Conservation (phyloP, 53 echinoderm and acorn worm genomes). For the Holothuria leucospilota region DNA sequence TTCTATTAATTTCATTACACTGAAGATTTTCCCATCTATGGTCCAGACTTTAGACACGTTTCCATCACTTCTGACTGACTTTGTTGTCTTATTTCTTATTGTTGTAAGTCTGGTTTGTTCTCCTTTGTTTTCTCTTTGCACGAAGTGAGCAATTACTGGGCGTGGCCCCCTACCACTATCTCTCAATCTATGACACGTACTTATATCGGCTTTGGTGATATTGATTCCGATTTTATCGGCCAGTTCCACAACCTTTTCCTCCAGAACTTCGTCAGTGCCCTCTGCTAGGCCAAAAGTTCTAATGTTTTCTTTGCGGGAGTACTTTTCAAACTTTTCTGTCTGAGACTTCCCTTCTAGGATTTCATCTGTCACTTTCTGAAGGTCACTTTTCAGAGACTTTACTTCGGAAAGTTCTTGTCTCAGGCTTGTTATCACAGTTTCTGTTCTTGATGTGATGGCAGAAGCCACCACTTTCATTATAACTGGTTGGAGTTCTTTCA, state of each 20-base stretch:
- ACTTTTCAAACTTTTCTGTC: conserved; percentile 31
- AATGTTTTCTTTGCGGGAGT: conserved; percentile 22
- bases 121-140: conserved; percentile 21
- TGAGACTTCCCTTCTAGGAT: no score
- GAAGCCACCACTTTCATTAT: no score
- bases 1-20: not conserved
- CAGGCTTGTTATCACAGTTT: no score
- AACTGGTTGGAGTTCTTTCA: no score
- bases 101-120: conserved; percentile 13
- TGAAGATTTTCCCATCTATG: no score
- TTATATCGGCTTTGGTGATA: conserved; percentile 16
- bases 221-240: conserved; percentile 4
- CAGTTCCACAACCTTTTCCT: no score
- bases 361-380: no score
- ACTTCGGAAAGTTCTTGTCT: no score
- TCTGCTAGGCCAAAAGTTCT: conserved; percentile 19
- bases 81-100: not conserved
- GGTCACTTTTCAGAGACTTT: no score
- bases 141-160: no score
- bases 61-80: not conserved
- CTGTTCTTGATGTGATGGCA: no score
- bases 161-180: not conserved
- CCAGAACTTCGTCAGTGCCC: no score
- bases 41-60: conserved; percentile 18
- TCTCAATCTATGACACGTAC: conserved; percentile 19